Base-by-base conservation (phyloP, 2,888 invertebrate species). In the Chironomus riparius region DNA sequence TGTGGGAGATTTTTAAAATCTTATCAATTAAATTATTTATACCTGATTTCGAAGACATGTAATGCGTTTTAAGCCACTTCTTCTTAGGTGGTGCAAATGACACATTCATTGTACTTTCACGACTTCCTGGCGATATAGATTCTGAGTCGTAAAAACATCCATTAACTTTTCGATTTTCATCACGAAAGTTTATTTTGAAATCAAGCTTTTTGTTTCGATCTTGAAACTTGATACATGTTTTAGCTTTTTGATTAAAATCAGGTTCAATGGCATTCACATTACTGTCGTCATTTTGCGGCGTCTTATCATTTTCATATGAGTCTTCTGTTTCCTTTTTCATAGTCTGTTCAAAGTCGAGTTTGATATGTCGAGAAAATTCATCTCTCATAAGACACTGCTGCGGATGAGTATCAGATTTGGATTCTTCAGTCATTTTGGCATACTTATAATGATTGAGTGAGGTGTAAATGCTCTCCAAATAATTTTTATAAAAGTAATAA, bases 111-210 rank as follows among this genome's bases (percentile, higher is more conserved):
- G n/a, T 47, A 22, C 21, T 65, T 2, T 24, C 21, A 24, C 65
- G 21, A 21, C 21, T 65, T 13, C 24, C 28, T 38, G 56, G 18
- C 18, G 72, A 72, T 38, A 7, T 28, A 2, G 5, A 28, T 62
- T 72, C 62, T 4, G 13, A 13, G n/a, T 50, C 15, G n/a, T 72
- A 50, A 28, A 72, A 72, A 10, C 72, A 72, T 61, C 72, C 61
- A 47, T 72, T 61, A 7, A 62, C 24, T 50, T 72, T 72, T 10
- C 28, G 24, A 38, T 72, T 72, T 38, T 72, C 72, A 38, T 72
- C 72, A 22, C 72, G 72, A 61, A 72, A 72, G 15, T 62, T 72
- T 38, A 47, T 13, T 62, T 72, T 72, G 18, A 72, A 72, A 72
- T 72, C 72, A 12, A 72, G 38, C 21, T 72, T 72, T 61, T 72